Evolutionary conservation across 2,888 invertebrate genomes (phyloP).

Genomic region (Eretmocerus hayati): DNA sequence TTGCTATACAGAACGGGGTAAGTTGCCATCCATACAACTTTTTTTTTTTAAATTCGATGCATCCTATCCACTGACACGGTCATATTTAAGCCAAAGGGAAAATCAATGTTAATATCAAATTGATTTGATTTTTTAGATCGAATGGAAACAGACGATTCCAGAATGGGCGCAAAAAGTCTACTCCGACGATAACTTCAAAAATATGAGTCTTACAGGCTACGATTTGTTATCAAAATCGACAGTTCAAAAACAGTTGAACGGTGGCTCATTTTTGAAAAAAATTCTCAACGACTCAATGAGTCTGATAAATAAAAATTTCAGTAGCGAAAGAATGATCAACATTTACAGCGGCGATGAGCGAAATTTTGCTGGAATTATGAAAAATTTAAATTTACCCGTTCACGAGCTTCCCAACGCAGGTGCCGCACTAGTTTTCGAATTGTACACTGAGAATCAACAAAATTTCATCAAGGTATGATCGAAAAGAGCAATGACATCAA

Average conservation of each 20-base stretch:
- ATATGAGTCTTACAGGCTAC: constrained; percentile 50
- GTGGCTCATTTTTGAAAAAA: constrained; percentile 45
- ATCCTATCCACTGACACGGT: neutral
- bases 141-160: constrained; percentile 16
- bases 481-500: neutral
- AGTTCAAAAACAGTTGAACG: constrained; percentile 49
- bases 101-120: neutral
- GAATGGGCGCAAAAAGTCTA: constrained; percentile 24
- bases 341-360: constrained; percentile 37
- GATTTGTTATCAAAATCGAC: constrained; percentile 51
- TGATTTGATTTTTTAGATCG: constrained; percentile 2
- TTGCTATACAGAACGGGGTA: constrained; percentile 14
- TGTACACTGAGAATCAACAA: constrained; percentile 37
- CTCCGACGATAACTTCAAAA: constrained; percentile 48
- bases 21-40: too few relatives aligned
- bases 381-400: constrained; percentile 27
- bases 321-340: constrained; percentile 26
- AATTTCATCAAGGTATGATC: constrained; percentile 36
- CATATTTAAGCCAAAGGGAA: neutral
- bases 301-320: constrained; percentile 4
- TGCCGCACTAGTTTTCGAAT: constrained; percentile 36
- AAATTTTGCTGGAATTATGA: constrained; percentile 33
- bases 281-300: constrained; percentile 28
- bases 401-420: constrained; percentile 30
- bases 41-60: neutral